Conservation (phyloP, 2,888 invertebrate species). For the Taenaris catops region DNA sequence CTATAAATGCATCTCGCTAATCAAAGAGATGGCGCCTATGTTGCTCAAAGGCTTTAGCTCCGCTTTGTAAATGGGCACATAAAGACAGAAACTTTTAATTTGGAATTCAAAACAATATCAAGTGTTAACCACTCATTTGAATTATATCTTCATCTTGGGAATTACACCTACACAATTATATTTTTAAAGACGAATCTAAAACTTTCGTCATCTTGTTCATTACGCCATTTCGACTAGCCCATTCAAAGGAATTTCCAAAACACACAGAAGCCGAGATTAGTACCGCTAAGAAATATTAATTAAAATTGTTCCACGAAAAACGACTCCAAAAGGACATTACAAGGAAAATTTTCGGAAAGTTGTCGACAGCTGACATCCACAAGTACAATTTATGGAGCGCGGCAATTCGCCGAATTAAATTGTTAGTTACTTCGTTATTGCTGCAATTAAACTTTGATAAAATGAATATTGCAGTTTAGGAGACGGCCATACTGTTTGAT, state of each 20-base stretch:
- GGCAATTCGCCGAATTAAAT: conserved; percentile 64
- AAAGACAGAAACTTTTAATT: no score
- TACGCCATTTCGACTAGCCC: neutral
- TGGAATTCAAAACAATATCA: no score
- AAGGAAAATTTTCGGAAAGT: conserved; percentile 68
- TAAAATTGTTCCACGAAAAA: conserved; percentile 69
- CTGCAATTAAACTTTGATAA: conserved; percentile 68
- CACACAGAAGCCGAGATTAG: conserved; percentile 18
- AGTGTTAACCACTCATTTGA: no score
- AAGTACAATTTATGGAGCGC: conserved; percentile 71
- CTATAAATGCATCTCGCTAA: no score
- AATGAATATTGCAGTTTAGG: conserved; percentile 38
- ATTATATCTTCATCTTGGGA: no score
- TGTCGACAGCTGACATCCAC: conserved; percentile 74
- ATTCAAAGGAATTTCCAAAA: conserved; percentile 13
- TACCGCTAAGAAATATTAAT: conserved; percentile 67
- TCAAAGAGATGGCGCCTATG: no score
- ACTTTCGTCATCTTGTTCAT: neutral
- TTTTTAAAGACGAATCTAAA: no score
- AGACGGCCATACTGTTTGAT: conserved; percentile 1
- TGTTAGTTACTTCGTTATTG: conserved; percentile 68
- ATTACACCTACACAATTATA: no score
- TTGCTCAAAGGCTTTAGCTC: no score
- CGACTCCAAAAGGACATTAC: conserved; percentile 70
- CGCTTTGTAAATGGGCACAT: no score